Evolutionary conservation across 2,797 vertebrate species (phyloP), one percentile per base, ranked within the genome.

Genomic region (Spheniscus humboldti): DNA sequence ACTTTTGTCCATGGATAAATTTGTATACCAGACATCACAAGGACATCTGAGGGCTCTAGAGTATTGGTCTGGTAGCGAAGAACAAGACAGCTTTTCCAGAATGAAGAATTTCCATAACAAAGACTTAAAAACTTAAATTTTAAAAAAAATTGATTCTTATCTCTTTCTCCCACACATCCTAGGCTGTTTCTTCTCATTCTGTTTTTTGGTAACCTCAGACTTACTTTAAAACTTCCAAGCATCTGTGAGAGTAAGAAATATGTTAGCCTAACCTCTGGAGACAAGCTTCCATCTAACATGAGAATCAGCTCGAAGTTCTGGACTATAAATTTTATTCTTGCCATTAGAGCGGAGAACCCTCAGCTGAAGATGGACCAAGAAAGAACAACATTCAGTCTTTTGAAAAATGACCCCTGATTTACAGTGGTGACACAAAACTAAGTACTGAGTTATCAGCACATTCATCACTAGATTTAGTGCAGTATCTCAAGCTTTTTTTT

Each of bases 401-500:
- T 89, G 88, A 97, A 74, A 91, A 87, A 93, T 87, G 33, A 39
- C 30, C n/a, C 91, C 73, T 96, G 94, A 93, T 97, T 95, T 95
- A 93, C 94, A 75, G 84, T 72, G 81, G 64, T 95, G 88, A 72
- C 90, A 96, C 72, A 89, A 92, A 94, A 56, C 56, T 31, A 72
- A 96, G 78, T 55, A 83, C 52, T 87, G 88, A 88, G 60, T 89
- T 97, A 93, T 68, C 93, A 92, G 83, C n/a, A 83, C 86, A 93
- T 97, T 84, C 50, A 94, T 96, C 96, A 89, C 56, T 22, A 66
- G 92, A 88, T 95, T 92, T 93, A 93, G 77, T 57, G 74, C 74
- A 35, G 33, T 50, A 64, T 82, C 77, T 96, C 39, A 35, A 50
- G 57, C 39, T 75, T 53, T 19, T 56, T 56, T 56, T 37, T 67